Evolutionary conservation across 2,797 vertebrate genomes (phyloP), one percentile per base, ranked within the genome.

Genomic region (Mionectes olivaceus): DNA sequence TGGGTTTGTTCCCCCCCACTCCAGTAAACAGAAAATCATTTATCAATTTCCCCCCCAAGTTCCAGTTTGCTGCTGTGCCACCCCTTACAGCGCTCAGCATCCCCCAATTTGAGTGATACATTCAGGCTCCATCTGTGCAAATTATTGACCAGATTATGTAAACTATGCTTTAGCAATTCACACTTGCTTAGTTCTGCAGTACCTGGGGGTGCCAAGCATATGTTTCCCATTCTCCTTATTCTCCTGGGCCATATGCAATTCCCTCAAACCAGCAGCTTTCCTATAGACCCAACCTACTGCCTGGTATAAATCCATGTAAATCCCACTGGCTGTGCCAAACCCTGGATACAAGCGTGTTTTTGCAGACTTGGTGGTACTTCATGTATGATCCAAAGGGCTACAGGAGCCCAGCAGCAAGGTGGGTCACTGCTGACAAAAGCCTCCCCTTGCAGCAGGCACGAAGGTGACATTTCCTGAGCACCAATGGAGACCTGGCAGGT

Each of bases 131-230:
- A 97, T 94, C 90, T 93, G 90, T 93, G 55, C 59, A 59, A 92
- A 83, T 94, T 97, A 94, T 71, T 96, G 93, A 93, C 94, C 77
- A 63, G 67, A 95, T 93, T 89, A 96, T 78, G 89, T 96, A 96
- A 97, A 96, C 87, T 94, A 75, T 19, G 8, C 32, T 89, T 94
- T 74, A 75, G 92, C 84, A 95, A 93, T 84, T 96, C 92, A 90
- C 61, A 91, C 52, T 95, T 87, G 22, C 87, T 97, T 79, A 87
- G 49, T 96, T 95, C 87, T 67, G 68, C 64, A 24, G 94, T 96
- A 95, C 68, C 78, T 95, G 81, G 94, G 92, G 94, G 95, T 95
- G 90, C 94, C 91, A 95, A 95, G 81, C 95, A 97, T 96, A 97
- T 95, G 95, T 50, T 97, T 95, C 76, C 90, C 67, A 91, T 95